A percentile compares a stretch with the other conserved stretches of the same genome.
phyloP scores from a whole-genome alignment of 2,888 invertebrate species.

The Cheilosia impressa region DNA sequence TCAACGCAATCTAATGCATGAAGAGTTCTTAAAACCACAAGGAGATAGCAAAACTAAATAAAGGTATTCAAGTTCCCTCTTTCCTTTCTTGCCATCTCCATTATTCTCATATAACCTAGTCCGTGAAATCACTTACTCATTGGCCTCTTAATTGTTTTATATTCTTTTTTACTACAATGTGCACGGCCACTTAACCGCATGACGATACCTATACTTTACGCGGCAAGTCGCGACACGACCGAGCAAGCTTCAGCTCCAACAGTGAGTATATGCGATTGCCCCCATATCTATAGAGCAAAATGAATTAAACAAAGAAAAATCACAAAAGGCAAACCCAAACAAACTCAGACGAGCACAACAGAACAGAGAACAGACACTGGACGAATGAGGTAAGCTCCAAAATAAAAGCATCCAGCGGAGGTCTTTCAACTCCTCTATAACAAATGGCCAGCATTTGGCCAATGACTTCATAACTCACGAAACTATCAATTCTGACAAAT shows the following conservation, averaged over 20 bases:
- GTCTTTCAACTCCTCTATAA: slow-evolving; percentile 49
- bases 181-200: slow-evolving; percentile 37
- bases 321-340: background rate
- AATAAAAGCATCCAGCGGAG: slow-evolving; percentile 32
- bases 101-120: slow-evolving; percentile 24
- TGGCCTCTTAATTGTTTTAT: slow-evolving; percentile 28
- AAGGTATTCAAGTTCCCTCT: slow-evolving; percentile 16
- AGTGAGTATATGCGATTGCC: background rate
- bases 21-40: too few relatives aligned
- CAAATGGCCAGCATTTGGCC: slow-evolving; percentile 28
- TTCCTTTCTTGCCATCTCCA: background rate
- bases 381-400: slow-evolving; percentile 50
- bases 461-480: slow-evolving; percentile 45
- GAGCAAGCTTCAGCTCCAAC: slow-evolving; percentile 40
- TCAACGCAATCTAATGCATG: too few relatives aligned
- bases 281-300: background rate
- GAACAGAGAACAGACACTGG: slow-evolving; percentile 20
- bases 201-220: slow-evolving; percentile 11
- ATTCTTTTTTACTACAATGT: slow-evolving; percentile 16
- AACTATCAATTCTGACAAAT: slow-evolving; percentile 16
- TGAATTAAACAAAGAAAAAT: slow-evolving; percentile 24
- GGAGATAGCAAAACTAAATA: background rate
- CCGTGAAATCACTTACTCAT: slow-evolving; percentile 36
- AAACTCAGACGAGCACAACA: background rate
- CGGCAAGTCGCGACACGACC: slow-evolving; percentile 58